Evolutionary conservation across 2,888 invertebrate species (phyloP).

Genomic region (Tribolium freemani): DNA sequence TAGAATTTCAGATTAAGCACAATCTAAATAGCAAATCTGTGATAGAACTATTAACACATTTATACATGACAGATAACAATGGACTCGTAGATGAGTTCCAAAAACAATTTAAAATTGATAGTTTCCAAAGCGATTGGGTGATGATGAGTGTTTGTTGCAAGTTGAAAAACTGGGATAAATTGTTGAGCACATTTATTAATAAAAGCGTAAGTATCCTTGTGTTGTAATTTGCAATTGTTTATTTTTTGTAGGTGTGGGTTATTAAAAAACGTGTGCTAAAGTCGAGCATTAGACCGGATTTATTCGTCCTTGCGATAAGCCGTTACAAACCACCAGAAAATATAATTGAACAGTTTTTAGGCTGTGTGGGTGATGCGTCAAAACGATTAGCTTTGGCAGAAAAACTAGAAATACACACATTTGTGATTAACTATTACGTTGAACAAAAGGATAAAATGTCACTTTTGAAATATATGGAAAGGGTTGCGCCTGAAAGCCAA

Average conservation of each 20-base stretch:
- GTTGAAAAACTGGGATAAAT: constrained; percentile 59
- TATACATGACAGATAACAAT: constrained; percentile 55
- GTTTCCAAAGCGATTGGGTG: constrained; percentile 64
- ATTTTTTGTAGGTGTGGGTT: constrained; percentile 70
- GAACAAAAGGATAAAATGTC: constrained; percentile 75
- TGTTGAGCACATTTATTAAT: constrained; percentile 56
- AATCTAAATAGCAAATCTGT: constrained; percentile 55
- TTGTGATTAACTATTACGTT: constrained; percentile 75
- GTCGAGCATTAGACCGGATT: constrained; percentile 58
- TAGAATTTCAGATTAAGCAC: constrained; percentile 61
- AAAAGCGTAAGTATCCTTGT: constrained; percentile 53
- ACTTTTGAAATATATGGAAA: constrained; percentile 75
- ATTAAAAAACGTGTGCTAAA: constrained; percentile 65
- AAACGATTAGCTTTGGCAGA: constrained; percentile 75
- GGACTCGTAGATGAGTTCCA: constrained; percentile 58
- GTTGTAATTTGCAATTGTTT: constrained; percentile 32
- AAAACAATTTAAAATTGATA: constrained; percentile 60
- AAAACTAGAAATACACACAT: constrained; percentile 76
- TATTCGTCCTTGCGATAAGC: constrained; percentile 59
- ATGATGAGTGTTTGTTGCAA: constrained; percentile 60
- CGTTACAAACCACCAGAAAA: constrained; percentile 64
- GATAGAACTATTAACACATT: constrained; percentile 57
- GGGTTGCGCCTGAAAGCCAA: constrained; percentile 76
- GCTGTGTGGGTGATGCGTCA: constrained; percentile 65
- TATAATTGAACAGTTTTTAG: constrained; percentile 65